These are phyloP conservation scores for Drosophila repleta DNA, from an alignment of 1,140 invertebrate genomes.

Conservation along the genomic window DNA sequence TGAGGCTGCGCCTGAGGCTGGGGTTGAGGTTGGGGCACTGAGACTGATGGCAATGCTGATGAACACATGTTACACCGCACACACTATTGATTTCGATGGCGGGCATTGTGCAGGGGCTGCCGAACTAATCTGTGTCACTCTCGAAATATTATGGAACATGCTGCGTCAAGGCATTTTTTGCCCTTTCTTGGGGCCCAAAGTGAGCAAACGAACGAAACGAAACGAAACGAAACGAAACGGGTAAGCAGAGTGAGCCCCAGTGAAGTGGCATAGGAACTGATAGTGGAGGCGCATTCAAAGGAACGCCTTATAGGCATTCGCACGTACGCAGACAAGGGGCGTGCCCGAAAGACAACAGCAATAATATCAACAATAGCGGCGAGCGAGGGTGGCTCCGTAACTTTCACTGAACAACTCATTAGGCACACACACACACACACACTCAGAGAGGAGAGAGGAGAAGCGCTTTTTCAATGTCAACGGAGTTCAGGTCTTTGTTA, in stretches of 20 bases:
- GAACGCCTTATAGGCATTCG: background rate
- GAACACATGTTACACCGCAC: background rate
- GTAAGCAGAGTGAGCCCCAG: background rate
- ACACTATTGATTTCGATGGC: constrained; percentile 10
- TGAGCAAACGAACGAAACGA: constrained; percentile 20
- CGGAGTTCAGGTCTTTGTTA: too few relatives aligned
- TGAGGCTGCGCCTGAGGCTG: background rate
- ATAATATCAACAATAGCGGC: constrained; percentile 48
- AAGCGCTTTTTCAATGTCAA: too few relatives aligned
- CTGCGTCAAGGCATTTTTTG: constrained; percentile 65
- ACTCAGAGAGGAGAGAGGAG: too few relatives aligned
- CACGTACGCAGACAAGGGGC: background rate
- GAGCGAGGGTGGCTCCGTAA: constrained; percentile 26
- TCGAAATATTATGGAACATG: constrained; percentile 67
- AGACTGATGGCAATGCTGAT: background rate
- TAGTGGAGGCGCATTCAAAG: constrained; percentile 4
- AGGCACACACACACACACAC: too few relatives aligned
- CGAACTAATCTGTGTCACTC: constrained; percentile 57
- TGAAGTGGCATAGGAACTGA: constrained; percentile 24
- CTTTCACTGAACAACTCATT: background rate
- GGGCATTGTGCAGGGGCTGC: background rate
- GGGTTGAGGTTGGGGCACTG: background rate
- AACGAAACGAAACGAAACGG: too few relatives aligned
- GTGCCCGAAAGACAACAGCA: constrained; percentile 45
- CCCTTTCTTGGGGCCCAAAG: constrained; percentile 38